A percentile compares a stretch with the other conserved stretches of the same genome.
Evolutionary conservation across 2,113 vertebrate genomes (phyloP).

Genomic region (Ibidorhyncha struthersii): DNA sequence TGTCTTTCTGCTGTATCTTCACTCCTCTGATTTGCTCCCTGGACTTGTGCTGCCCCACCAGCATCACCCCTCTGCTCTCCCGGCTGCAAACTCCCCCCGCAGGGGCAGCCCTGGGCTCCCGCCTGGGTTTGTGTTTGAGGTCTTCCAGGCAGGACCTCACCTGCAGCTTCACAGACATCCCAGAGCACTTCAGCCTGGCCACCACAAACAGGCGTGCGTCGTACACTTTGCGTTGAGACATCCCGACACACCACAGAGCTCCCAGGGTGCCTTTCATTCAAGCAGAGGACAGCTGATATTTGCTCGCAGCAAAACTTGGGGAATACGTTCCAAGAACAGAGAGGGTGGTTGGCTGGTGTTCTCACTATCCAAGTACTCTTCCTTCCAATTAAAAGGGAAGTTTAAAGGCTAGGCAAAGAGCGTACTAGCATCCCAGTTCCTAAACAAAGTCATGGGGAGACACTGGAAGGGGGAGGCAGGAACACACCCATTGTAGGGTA

Average conservation of each 20-base stretch:
- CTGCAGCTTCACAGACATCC: not conserved
- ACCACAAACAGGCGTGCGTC: not conserved
- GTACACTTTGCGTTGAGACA: not conserved
- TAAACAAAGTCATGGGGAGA: not conserved
- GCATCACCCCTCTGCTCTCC: not conserved
- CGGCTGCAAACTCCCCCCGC: accelerated
- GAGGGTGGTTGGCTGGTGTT: not conserved
- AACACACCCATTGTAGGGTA: not conserved
- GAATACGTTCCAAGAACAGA: not conserved
- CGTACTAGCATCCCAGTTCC: not conserved
- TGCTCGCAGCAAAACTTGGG: not conserved
- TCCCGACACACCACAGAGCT: not conserved
- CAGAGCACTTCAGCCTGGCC: not conserved
- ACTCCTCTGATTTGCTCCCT: not conserved
- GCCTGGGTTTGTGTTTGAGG: not conserved
- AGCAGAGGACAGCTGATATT: not conserved
- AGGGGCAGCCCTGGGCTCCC: not conserved
- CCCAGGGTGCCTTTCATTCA: not conserved
- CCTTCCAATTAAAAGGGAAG: not conserved
- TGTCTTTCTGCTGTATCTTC: not conserved
- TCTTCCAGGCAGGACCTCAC: too few relatives aligned
- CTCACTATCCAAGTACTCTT: not conserved
- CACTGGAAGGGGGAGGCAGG: not conserved
- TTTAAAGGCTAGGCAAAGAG: not conserved
- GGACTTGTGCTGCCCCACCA: not conserved